Conservation (phyloP, 2,113 vertebrate species). For the Thunnus thynnus region DNA sequence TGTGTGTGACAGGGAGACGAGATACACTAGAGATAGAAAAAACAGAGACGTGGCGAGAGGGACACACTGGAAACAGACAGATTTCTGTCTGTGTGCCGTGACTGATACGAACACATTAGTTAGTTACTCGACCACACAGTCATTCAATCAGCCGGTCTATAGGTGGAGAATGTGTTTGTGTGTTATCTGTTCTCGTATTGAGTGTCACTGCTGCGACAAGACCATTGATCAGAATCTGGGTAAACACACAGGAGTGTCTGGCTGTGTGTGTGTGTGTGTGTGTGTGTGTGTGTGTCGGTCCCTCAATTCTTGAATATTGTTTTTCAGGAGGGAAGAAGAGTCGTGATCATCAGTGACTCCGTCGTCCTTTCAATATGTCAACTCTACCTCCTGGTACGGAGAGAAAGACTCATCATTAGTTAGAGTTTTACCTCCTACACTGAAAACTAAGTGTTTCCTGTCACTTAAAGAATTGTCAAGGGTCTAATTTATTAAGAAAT, state of each 20-base stretch:
- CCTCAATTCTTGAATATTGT: no score
- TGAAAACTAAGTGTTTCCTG: not conserved
- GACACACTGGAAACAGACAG: not conserved
- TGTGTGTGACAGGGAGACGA: conserved; percentile 35
- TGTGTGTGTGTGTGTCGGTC: not conserved
- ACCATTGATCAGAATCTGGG: conserved; percentile 23
- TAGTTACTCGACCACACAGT: not conserved
- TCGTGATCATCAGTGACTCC: not conserved
- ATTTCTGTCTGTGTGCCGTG: not conserved
- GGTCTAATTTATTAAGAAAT: no score
- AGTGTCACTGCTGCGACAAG: conserved; percentile 10
- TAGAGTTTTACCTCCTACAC: conserved; percentile 7
- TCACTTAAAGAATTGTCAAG: no score
- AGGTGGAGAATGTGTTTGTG: not conserved
- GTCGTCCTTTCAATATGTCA: not conserved
- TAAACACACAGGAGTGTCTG: not conserved
- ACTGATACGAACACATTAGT: not conserved
- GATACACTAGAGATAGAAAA: conserved; percentile 26
- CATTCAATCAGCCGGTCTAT: not conserved
- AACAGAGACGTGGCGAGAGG: no score
- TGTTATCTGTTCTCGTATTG: conserved; percentile 26
- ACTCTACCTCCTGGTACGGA: conserved; percentile 4
- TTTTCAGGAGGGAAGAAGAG: not conserved
- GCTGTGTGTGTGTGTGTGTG: not conserved
- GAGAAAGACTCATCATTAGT: conserved; percentile 2